Evolutionary conservation across 2,797 vertebrate species (phyloP), one percentile per base, ranked within the genome.

Genomic region (Crocidura indochinensis): DNA sequence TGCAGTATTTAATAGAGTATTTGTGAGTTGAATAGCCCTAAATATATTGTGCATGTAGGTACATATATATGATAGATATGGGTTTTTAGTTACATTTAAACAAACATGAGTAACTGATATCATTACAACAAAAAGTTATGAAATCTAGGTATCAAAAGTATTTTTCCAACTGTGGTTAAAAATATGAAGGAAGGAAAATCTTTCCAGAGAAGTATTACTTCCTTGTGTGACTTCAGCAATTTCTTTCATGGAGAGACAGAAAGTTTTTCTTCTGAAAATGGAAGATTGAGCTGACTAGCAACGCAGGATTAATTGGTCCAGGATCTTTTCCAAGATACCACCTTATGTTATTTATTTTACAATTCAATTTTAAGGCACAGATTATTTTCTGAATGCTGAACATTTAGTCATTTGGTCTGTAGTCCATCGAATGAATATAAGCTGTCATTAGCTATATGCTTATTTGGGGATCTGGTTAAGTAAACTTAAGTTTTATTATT

Each of bases 51-150:
- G 14, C 24, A 46, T 46, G 17, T 74, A 10, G 47, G 2, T 27
- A 10, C 31, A 12, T 22, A 8, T 47, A 10, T 22, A 26, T 4
- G 0, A 51, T 1, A 0, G 0, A 51, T 1, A 0, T 12, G 0
- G 5, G 3, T 26, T 15, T 31, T 85, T 10, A 47, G 19, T 4
- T 74, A 79, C 87, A 87, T 17, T 69, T 19, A 73, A 12, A 6
- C 1, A 0, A 74, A 76, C 46, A 17, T 1, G 51, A 60, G 27
- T 65, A 10, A 17, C 46, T 46, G 60, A 17, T 0, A n/a, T 68
- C 20, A 67, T 15, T 44, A n/a, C 0, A 20, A 10, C 20, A 72
- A 65, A 60, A 89, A 65, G 0, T 69, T 22, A n/a, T n/a, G 24
- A 83, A 6, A 8, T 12, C n/a, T n/a, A 19, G 31, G 19, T 10